Conservation (phyloP, 2,113 vertebrate species). For the Leiothrix lutea region DNA sequence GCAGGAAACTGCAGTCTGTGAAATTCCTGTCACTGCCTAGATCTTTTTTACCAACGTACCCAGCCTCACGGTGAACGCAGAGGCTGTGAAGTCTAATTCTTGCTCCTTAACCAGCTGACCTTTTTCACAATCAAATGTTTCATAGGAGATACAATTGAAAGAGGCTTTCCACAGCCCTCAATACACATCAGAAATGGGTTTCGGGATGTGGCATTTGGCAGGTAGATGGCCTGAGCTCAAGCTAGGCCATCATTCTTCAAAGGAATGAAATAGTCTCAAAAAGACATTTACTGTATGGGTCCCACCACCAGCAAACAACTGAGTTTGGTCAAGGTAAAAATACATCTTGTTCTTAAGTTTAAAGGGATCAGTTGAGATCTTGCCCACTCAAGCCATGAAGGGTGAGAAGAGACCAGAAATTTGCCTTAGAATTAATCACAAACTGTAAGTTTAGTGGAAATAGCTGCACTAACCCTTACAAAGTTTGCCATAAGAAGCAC, state of each 20-base stretch:
- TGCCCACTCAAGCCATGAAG: background rate
- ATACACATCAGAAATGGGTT: background rate
- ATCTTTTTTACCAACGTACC: background rate
- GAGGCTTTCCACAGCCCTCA: background rate
- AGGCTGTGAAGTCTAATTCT: background rate
- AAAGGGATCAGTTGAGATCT: background rate
- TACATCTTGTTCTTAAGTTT: background rate
- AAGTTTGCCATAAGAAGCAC: background rate
- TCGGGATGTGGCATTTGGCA: background rate
- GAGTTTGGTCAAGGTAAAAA: background rate
- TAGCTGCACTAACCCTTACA: background rate
- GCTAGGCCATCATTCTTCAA: background rate
- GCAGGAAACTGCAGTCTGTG: background rate
- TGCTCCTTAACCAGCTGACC: background rate
- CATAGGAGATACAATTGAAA: fast-evolving
- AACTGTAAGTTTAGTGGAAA: background rate
- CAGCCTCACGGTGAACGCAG: background rate
- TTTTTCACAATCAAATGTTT: background rate
- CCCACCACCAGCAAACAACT: background rate
- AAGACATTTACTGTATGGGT: background rate
- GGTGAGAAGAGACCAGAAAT: background rate
- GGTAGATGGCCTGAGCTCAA: background rate
- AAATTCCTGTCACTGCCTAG: background rate
- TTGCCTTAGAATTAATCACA: background rate
- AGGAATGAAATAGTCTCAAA: background rate